Conservation (phyloP, 1,140 invertebrate genomes). For the Hypothenemus hampei region DNA sequence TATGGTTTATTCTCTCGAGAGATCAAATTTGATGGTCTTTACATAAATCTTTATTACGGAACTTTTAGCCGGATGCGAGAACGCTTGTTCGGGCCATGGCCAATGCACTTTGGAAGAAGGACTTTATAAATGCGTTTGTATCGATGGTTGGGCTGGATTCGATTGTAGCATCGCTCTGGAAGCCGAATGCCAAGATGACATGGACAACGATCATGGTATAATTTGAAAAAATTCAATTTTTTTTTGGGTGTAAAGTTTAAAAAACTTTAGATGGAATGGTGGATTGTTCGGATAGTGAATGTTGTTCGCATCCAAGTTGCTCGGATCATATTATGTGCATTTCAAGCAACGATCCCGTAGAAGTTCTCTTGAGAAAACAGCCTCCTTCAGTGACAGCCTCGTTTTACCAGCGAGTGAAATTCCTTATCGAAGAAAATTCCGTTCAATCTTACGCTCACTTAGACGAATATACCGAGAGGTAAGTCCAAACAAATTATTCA, state of each 20-base stretch:
- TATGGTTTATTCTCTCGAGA: neutral
- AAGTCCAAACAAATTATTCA: conserved; percentile 48
- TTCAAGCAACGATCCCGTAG: conserved; percentile 89
- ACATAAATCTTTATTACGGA: neutral
- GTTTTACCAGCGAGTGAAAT: conserved; percentile 97
- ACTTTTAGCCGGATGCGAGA: conserved; percentile 85
- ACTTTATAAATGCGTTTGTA: conserved; percentile 89
- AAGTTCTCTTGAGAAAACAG: conserved; percentile 90
- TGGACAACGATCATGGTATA: conserved; percentile 94
- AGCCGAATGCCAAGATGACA: conserved; percentile 87
- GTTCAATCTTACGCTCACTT: conserved; percentile 96
- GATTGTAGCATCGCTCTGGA: conserved; percentile 88
- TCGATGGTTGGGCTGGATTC: conserved; percentile 84
- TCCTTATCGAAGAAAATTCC: conserved; percentile 96
- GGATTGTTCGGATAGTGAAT: conserved; percentile 98
- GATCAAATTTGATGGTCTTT: no score
- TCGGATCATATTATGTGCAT: conserved; percentile 89
- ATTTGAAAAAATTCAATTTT: neutral
- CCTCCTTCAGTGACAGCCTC: conserved; percentile 93
- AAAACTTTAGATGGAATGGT: conserved; percentile 80
- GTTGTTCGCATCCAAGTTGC: conserved; percentile 78
- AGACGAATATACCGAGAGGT: conserved; percentile 98
- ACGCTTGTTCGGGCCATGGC: conserved; percentile 86
- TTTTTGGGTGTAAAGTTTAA: neutral
- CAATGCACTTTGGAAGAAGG: conserved; percentile 79